Evolutionary conservation across 1,140 invertebrate species (phyloP).

Genomic region (Trissolcus basalis): DNA sequence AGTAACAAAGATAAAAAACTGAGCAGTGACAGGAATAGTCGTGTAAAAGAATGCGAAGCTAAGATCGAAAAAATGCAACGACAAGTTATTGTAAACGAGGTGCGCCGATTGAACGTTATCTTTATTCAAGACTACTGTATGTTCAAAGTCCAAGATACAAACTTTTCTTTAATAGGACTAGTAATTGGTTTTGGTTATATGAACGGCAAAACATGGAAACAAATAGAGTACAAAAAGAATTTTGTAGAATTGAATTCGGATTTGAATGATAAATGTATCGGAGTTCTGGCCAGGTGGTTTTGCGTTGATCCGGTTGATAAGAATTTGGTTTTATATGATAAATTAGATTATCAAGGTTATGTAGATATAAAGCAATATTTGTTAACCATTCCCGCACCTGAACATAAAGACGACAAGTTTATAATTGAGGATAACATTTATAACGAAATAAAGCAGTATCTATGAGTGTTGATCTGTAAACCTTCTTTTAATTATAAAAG

Average conservation of each 20-base stretch:
- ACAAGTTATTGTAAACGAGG: too few relatives aligned
- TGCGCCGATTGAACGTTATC: too few relatives aligned
- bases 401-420: not conserved
- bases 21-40: slow-evolving; percentile 8
- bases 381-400: not conserved
- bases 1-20: slow-evolving; percentile 13
- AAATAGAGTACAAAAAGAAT: not conserved
- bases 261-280: not conserved
- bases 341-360: slow-evolving; percentile 1
- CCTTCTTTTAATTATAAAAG: too few relatives aligned
- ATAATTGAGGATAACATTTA: not conserved
- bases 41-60: slow-evolving; percentile 8
- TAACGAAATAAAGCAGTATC: too few relatives aligned
- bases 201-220: slow-evolving; percentile 1
- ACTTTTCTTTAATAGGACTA: slow-evolving; percentile 1
- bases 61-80: not conserved
- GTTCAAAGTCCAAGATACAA: not conserved
- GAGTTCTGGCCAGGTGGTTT: slow-evolving; percentile 5
- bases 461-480: too few relatives aligned
- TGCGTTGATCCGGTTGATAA: not conserved
- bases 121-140: not conserved
- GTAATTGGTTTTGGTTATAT: slow-evolving; percentile 6
- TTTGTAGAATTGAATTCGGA: not conserved
- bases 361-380: not conserved
- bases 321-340: not conserved